Evolutionary conservation across 2,797 vertebrate genomes (phyloP).

Genomic region (Eospalax fontanierii): DNA sequence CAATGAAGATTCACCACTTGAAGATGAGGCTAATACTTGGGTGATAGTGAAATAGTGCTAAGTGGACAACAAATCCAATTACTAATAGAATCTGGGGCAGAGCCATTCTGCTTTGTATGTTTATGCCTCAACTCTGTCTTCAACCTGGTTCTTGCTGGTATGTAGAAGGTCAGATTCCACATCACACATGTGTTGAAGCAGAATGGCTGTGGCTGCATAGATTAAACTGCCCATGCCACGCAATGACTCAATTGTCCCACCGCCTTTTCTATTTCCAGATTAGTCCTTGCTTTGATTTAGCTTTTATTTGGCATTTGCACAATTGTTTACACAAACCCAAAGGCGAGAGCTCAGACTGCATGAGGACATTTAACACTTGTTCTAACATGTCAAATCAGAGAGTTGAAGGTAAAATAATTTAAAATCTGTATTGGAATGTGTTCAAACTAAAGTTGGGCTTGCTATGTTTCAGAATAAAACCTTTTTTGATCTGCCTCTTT

Average conservation of each 20-base stretch:
- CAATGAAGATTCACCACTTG: neutral
- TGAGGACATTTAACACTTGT: neutral
- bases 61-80: neutral
- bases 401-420: neutral
- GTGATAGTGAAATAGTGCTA: neutral
- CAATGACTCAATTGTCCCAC: neutral
- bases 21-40: neutral
- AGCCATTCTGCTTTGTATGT: neutral
- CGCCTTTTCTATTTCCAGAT: neutral
- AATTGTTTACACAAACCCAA: neutral
- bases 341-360: neutral
- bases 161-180: neutral
- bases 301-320: slow-evolving; percentile 24
- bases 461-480: neutral
- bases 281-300: neutral
- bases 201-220: neutral
- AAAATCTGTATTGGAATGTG: too few relatives aligned
- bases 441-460: neutral
- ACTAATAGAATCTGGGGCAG: neutral
- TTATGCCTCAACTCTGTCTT: neutral
- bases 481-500: neutral
- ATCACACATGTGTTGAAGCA: neutral
- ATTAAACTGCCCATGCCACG: neutral
- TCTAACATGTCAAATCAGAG: neutral
- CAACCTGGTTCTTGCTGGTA: neutral